Evolutionary conservation across 2,888 invertebrate genomes (phyloP), one percentile per base, ranked within the genome.

Genomic region (Glyphotaelius pellucidus): DNA sequence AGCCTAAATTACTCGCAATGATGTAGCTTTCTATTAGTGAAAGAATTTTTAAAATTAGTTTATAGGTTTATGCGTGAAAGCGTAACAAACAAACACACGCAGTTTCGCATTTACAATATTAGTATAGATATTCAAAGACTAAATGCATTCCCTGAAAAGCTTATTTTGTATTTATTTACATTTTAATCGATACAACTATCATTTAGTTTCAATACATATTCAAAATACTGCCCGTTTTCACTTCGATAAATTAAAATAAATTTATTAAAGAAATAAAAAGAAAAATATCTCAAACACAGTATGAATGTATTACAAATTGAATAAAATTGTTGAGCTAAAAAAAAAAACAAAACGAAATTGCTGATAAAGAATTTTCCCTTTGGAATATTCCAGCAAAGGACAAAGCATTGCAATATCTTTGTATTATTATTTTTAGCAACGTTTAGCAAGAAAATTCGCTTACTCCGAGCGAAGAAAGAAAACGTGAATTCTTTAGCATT

Each of bases 361-460:
- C 67, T 67, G 67, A 67, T 67, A 67, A 67, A 67, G 67, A 25
- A 67, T 67, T 67, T 67, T 67, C 11, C 25, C 25, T 67, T 25
- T 7, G 25, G 67, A 67, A 67, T 67, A 67, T 67, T 67, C 67
- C 25, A 67, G 67, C 67, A 25, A 67, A 67, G 67, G 67, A 67
- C 67, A 67, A 52, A n/a, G 67, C 67, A 67, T 67, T 67, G 67
- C 67, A 67, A 67, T 67, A 67, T 67, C 67, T 67, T 67, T 67
- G 67, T 67, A 67, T 67, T 67, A 67, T 67, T n/a, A 67, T 67
- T 67, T 67, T 67, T 67, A 67, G 67, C 67, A 67, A 67, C 67
- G 67, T 67, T 67, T 67, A 25, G 67, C 67, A 67, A 67, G 67
- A 67, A 67, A 67, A 67, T 67, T 67, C 67, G 67, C 67, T 67